Percentiles rank a stretch among this genome's conserved stretches.
Conservation (phyloP, 2,797 vertebrate species). For the Gadopsis marmoratus region DNA sequence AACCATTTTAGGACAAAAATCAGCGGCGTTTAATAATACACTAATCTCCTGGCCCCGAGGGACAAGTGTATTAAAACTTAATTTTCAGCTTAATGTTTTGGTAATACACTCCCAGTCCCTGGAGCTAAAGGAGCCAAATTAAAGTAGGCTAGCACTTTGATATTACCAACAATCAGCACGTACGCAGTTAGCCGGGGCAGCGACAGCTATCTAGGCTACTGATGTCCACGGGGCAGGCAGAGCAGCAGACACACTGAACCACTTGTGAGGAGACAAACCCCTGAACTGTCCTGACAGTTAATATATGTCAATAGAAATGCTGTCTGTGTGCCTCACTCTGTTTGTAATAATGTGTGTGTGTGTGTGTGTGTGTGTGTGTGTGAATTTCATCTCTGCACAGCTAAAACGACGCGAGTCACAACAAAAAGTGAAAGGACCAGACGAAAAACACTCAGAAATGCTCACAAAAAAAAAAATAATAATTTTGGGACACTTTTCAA, state of each 20-base stretch:
- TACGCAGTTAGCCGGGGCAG: slow-evolving; percentile 11
- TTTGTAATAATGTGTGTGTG: background rate
- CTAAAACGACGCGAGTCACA: background rate
- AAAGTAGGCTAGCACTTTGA: slow-evolving; percentile 59
- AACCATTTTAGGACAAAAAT: slow-evolving; percentile 41
- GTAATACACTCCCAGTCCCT: slow-evolving; percentile 62
- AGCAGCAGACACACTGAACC: slow-evolving; percentile 32
- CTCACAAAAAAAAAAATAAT: too few relatives aligned
- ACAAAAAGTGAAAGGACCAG: background rate
- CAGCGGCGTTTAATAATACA: slow-evolving; percentile 58
- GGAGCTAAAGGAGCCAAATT: slow-evolving; percentile 49
- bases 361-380: background rate
- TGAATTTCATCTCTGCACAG: background rate
- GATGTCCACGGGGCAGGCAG: slow-evolving; percentile 41
- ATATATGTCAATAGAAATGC: background rate
- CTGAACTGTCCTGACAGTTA: background rate
- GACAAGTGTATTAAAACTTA: slow-evolving; percentile 60
- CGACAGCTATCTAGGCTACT: slow-evolving; percentile 38
- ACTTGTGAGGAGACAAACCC: slow-evolving; percentile 8
- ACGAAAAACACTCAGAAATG: background rate
- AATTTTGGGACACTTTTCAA: background rate
- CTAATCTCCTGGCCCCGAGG: slow-evolving; percentile 19
- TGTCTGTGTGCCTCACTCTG: background rate
- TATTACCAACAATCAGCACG: slow-evolving; percentile 40
- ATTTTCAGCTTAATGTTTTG: slow-evolving; percentile 72